Evolutionary conservation across 1,140 invertebrate species (phyloP).

Genomic region (Augochlora pura): DNA sequence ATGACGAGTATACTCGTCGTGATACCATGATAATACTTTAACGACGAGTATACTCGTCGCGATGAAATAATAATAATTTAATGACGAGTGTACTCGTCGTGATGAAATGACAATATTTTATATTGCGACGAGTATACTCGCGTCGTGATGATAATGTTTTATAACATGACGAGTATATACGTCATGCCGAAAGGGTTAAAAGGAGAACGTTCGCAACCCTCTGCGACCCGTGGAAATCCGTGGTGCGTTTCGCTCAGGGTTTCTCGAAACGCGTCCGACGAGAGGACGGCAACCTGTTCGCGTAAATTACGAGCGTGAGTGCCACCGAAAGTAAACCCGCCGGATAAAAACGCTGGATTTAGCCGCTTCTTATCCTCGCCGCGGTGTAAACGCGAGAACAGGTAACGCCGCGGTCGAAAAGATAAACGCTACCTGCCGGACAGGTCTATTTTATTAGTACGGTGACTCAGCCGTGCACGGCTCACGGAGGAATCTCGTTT

Average conservation of each 20-base stretch:
- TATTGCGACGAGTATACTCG: no score
- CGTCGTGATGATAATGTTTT: no score
- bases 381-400: slow-evolving; percentile 20
- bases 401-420: slow-evolving; percentile 34
- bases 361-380: slow-evolving; percentile 38
- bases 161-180: no score
- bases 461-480: slow-evolving; percentile 52
- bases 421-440: slow-evolving; percentile 45
- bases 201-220: no score
- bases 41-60: no score
- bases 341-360: slow-evolving; percentile 34
- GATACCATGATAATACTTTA: no score
- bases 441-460: slow-evolving; percentile 61
- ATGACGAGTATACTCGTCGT: no score
- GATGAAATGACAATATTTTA: no score
- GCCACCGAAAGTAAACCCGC: slow-evolving; percentile 19
- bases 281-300: background rate
- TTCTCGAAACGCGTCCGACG: background rate
- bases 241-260: background rate
- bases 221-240: slow-evolving; percentile 11
- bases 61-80: no score
- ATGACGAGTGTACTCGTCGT: no score
- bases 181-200: no score
- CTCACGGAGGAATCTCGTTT: slow-evolving; percentile 22
- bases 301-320: slow-evolving; percentile 8